Percentiles rank a stretch among this genome's conserved stretches.
These are phyloP conservation scores for Drosophila pseudotakahashii DNA, from an alignment of 2,888 invertebrate species.

Conservation along the genomic window DNA sequence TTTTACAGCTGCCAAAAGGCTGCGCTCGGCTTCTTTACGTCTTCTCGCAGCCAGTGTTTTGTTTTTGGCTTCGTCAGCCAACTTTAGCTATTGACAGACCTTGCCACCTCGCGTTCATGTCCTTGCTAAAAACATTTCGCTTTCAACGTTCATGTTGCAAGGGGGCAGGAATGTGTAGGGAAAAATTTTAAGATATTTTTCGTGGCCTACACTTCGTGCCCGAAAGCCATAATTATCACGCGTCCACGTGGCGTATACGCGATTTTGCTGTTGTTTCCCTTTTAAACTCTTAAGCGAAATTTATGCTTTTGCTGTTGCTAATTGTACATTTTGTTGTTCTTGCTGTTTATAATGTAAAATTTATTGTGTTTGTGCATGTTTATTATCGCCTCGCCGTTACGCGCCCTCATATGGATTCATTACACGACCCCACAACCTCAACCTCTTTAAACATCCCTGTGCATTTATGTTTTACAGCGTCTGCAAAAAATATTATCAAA, in stretches of 20 bases:
- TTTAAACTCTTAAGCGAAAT: constrained; percentile 58
- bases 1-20: constrained; percentile 31
- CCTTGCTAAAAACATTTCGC: constrained; percentile 34
- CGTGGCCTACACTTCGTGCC: constrained; percentile 51
- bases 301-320: constrained; percentile 66
- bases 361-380: constrained; percentile 70
- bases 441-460: constrained; percentile 28
- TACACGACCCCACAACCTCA: not conserved
- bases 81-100: constrained; percentile 56
- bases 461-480: constrained; percentile 43
- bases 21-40: constrained; percentile 27
- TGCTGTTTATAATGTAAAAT: constrained; percentile 54
- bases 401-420: constrained; percentile 24
- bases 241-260: constrained; percentile 62
- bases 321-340: constrained; percentile 59
- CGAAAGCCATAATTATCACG: constrained; percentile 70
- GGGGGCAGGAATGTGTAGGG: not conserved
- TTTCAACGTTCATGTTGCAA: constrained; percentile 25
- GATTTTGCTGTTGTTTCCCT: constrained; percentile 34
- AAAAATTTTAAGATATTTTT: constrained; percentile 25
- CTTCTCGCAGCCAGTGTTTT: constrained; percentile 6
- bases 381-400: constrained; percentile 45
- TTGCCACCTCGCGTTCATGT: constrained; percentile 19
- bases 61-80: constrained; percentile 45
- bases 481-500: constrained; percentile 46